Percentiles rank a stretch among this genome's conserved stretches.
Conservation (phyloP, 2,113 vertebrate genomes). For the Aphyosemion australe region DNA sequence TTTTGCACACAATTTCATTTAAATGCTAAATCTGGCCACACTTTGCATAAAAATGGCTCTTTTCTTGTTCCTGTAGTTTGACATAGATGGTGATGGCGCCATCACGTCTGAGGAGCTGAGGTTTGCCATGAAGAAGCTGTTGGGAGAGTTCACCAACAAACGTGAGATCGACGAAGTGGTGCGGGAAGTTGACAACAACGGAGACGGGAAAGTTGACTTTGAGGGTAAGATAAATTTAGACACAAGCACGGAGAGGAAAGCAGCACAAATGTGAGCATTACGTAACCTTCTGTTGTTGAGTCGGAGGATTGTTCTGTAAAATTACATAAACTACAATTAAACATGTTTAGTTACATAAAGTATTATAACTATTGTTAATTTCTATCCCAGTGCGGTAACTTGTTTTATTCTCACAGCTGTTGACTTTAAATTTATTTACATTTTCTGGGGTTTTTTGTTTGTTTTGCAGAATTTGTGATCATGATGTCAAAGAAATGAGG, state of each 20-base stretch:
- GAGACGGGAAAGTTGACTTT: constrained; percentile 88
- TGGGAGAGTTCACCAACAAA: constrained; percentile 79
- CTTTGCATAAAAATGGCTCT: neutral
- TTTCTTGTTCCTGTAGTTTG: constrained; percentile 75
- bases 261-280: neutral
- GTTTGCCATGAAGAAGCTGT: constrained; percentile 81
- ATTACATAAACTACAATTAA: neutral
- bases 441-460: neutral
- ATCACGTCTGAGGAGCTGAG: constrained; percentile 84
- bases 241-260: neutral
- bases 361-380: no score
- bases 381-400: no score
- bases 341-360: neutral
- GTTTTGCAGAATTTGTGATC: constrained; percentile 78
- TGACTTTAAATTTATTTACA: no score
- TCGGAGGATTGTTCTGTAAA: neutral
- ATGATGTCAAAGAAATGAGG: constrained; percentile 78
- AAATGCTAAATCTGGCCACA: neutral
- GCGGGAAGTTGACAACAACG: constrained; percentile 83
- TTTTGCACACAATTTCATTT: no score
- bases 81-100: constrained; percentile 83
- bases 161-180: constrained; percentile 83
- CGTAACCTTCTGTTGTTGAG: neutral
- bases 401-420: no score
- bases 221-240: constrained; percentile 77